Base-by-base conservation (phyloP, 2,888 invertebrate genomes). In the Trichopoda pennipes region DNA sequence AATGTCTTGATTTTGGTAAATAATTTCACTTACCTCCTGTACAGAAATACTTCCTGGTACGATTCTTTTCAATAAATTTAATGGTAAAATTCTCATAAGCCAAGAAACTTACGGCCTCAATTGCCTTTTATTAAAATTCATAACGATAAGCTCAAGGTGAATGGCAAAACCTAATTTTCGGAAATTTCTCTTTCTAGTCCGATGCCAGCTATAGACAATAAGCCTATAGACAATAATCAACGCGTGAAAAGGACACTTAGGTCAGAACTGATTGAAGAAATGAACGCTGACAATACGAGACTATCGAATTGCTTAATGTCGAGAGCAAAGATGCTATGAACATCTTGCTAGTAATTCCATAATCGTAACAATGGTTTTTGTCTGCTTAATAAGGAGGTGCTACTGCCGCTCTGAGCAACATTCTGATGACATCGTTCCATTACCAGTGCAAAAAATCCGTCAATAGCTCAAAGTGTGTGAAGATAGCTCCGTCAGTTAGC, bases 81-180 rank as follows among this genome's bases (percentile, higher is more conserved):
- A 53, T 53, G 66, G 51, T 2, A 66, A 7, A 51, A 66, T 66
- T 66, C 16, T 14, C 17, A 6, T 49, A 32, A 35, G 51, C 12
- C 49, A 49, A 19, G 49, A 49, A 51, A 7, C 21, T n/a, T 32
- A 21, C 8, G 38, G 16, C 19, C 23, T n/a, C 17, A 58, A 42
- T 21, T 32, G 35, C n/a, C 35, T 35, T 19, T 66, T 21, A 35
- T 51, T 9, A 53, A 38, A 66, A 51, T 66, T 7, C 38, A 53
- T 12, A 66, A 66, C 19, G 66, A 66, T 2, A 66, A 51, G 10
- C 4, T 44, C 16, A n/a, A 3, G 7, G 44, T 44, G 3, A 44
- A 44, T n/a, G n/a, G 16, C 16, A 61, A 61, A 61, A 61, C 44
- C 16, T 44, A n/a, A 44, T 44, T 44, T n/a, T 44, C 44, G n/a